Evolutionary conservation across 1,140 invertebrate species (phyloP), one percentile per base, ranked within the genome.

Genomic region (Arion vulgaris): DNA sequence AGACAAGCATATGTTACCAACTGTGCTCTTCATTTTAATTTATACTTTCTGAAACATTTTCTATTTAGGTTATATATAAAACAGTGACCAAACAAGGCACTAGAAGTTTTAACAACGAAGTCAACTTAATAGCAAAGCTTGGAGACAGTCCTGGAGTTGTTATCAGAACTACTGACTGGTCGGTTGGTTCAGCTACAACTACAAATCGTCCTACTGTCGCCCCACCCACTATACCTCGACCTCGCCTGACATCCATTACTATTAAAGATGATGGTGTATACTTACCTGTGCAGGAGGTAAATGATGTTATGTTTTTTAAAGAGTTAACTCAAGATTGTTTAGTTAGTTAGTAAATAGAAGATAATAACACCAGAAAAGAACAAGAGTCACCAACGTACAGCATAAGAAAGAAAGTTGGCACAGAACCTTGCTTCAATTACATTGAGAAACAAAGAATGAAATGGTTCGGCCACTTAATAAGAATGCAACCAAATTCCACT

Each of bases 111-210:
- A 71, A 57, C 11, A 74, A 83, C n/a, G 82, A 83, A 39, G 78
- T 83, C 36, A 83, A 83, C 72, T 68, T 83, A 28, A 83, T 83
- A 57, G 41, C 82, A 41, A 26, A 76, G 28, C 32, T 76, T 76
- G 74, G 74, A 51, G 28, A 57, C n/a, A 68, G 49, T 36, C 13
- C 39, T 68, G 38, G 57, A 1, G 36, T 36, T 39, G 57, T 32
- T 1, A 68, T 79, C 17, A 9, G 23, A n/a, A 68, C 39, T 32
- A 53, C 23, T 62, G 57, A 38, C 26, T 62, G 69, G 45, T 23
- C 36, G 53, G 4, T 53, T 26, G 74, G 28, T 9, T 28, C 73
- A 2, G 13, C 41, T 26, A 38, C 23, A 28, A n/a, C 19, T 1
- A 39, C 74, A 39, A 26, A 0, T 15, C 17, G 15, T 15, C 26